phyloP scores from a whole-genome alignment of 2,888 invertebrate genomes.

The Diaphora mendica region DNA sequence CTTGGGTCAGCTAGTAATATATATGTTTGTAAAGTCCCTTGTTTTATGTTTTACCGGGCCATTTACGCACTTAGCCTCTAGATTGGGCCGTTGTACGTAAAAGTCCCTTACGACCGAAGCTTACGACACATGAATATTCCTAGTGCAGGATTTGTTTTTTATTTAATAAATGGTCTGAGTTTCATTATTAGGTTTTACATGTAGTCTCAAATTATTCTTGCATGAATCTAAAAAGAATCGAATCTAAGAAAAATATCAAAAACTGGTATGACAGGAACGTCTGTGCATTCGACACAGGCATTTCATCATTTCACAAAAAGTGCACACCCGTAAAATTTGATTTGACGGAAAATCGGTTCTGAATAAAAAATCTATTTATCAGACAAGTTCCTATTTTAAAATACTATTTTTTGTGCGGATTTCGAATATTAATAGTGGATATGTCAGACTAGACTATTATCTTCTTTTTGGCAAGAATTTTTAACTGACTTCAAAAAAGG shows the following conservation, averaged over 20 bases:
- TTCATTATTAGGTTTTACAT: not conserved
- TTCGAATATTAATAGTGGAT: not conserved
- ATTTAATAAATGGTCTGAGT: too few species aligned
- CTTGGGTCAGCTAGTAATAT: too few species aligned
- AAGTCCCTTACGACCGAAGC: too few species aligned
- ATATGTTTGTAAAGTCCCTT: too few species aligned
- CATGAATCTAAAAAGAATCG: constrained; percentile 16
- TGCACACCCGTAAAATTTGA: constrained; percentile 49
- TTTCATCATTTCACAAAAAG: constrained; percentile 33
- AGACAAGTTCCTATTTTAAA: constrained; percentile 29
- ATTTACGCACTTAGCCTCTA: too few species aligned
- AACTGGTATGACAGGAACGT: constrained; percentile 31
- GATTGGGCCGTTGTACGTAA: too few species aligned
- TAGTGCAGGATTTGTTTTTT: too few species aligned
- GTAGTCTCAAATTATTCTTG: constrained; percentile 17
- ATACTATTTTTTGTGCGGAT: not conserved
- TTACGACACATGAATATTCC: too few species aligned
- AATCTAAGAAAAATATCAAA: constrained; percentile 25
- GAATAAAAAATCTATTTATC: constrained; percentile 37
- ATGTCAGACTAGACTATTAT: not conserved
- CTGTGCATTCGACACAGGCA: constrained; percentile 39
- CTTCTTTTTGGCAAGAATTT: not conserved
- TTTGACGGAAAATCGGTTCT: constrained; percentile 38
- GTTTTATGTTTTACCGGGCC: too few species aligned
- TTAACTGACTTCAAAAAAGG: too few species aligned